Evolutionary conservation across 2,113 vertebrate species (phyloP), one percentile per base, ranked within the genome.

Genomic region (Hemiscyllium ocellatum): DNA sequence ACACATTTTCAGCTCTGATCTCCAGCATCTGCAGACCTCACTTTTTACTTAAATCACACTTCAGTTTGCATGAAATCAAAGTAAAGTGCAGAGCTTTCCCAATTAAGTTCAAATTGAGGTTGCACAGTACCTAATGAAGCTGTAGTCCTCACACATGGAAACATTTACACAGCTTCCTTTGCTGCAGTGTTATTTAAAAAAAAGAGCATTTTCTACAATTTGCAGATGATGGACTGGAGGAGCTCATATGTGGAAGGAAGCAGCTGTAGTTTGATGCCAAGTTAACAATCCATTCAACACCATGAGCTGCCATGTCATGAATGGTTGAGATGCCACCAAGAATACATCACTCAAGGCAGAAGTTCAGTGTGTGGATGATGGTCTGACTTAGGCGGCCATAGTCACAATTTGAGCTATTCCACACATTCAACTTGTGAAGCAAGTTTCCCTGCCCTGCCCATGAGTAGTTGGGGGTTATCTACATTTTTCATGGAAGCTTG

Each of bases 141-240:
- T 33, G 13, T 47, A 95, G n/a, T 52, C 69, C 69, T 70, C 70
- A 95, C 94, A 95, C 52, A 68, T 95, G 94, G 94, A 95, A 72
- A 52, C 94, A 95, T 72, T 95, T 95, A 95, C 15, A 24, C 6
- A 95, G 24, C 69, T 72, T 95, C 94, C 94, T 95, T 95, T 29
- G 24, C 42, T 70, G 22, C 3, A 47, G 72, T 95, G 42, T 26
- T 94, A 26, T 94, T 90, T 94, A 70, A 15, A 15, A 70, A 47
- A 69, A 17, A 94, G 26, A 69, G 2, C 26, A 24, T 29, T 72
- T 47, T 70, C 24, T 3, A 33, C 22, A 70, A 76, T 10, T 33
- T 65, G 24, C 42, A 52, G 68, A 95, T 95, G 90, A 86, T 86
- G 52, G 87, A 29, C 52, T 65, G 52, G 29, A 37, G n/a, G 66